phyloP scores from a whole-genome alignment of 2,113 vertebrate genomes.

The Chlamydotis undulata region DNA sequence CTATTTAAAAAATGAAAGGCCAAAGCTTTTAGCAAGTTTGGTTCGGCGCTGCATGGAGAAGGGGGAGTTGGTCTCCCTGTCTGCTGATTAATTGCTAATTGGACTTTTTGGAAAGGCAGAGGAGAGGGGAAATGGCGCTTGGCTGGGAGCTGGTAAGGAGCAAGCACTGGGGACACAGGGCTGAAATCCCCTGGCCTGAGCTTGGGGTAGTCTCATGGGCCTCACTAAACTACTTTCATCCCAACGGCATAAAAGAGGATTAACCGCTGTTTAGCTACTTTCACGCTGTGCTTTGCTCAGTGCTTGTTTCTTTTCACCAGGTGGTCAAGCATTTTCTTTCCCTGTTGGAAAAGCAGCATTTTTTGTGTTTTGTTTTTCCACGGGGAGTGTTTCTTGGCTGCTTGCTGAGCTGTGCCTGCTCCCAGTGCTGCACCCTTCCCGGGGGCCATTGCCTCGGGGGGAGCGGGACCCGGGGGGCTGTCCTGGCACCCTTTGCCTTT shows the following conservation, averaged over 20 bases:
- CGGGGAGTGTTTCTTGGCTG: not conserved
- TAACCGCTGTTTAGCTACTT: slow-evolving; percentile 49
- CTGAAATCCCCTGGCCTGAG: slow-evolving; percentile 40
- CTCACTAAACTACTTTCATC: slow-evolving; percentile 65
- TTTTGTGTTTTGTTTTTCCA: not conserved
- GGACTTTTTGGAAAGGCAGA: not conserved
- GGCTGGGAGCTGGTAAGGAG: not conserved
- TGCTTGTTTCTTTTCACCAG: not conserved
- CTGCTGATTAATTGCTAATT: slow-evolving; percentile 17
- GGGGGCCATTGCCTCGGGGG: accelerated
- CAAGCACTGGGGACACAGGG: not conserved
- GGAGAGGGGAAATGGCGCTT: not conserved
- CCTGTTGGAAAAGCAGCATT: not conserved
- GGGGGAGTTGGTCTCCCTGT: not conserved
- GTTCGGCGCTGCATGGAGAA: not conserved
- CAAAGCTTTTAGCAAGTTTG: not conserved
- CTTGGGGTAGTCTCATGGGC: slow-evolving; percentile 22
- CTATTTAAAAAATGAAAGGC: not conserved
- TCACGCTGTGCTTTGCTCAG: not conserved
- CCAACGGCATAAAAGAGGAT: slow-evolving; percentile 53
- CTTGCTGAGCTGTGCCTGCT: not conserved
- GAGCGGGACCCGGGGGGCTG: not conserved
- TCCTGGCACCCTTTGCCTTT: not conserved
- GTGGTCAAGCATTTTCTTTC: not conserved
- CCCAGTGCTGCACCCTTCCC: not conserved